Conservation (phyloP, 37 sponge, comb jelly and placozoan genomes). For the Lycopodina hypogea region DNA sequence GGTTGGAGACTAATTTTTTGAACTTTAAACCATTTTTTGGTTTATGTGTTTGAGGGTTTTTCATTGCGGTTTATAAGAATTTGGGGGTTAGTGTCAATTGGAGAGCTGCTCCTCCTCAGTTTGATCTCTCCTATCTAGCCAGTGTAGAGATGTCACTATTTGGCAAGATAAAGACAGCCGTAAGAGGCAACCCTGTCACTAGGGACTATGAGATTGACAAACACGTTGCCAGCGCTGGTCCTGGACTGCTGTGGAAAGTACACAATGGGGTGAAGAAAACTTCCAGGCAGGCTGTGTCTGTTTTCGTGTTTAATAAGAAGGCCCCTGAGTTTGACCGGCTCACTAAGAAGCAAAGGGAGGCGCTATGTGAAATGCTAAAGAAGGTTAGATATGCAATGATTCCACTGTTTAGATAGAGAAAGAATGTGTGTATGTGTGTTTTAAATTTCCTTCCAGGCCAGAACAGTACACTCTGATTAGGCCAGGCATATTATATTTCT, state of each 20-base stretch:
- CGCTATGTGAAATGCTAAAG: constrained; percentile 53
- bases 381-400: background rate
- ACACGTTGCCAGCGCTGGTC: constrained; percentile 82
- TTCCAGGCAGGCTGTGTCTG: constrained; percentile 69
- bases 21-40: too few relatives aligned
- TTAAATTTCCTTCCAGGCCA: background rate
- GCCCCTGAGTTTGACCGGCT: constrained; percentile 63
- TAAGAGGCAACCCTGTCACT: constrained; percentile 76
- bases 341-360: constrained; percentile 64
- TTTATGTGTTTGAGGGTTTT: too few relatives aligned
- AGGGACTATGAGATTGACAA: constrained; percentile 73
- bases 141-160: constrained; percentile 75
- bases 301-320: constrained; percentile 76
- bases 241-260: constrained; percentile 76
- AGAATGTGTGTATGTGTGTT: background rate
- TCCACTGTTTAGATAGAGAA: background rate
- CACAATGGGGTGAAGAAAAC: constrained; percentile 57
- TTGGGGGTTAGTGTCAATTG: too few relatives aligned
- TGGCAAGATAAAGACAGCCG: constrained; percentile 67
- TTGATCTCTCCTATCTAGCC: too few relatives aligned
- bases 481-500: background rate
- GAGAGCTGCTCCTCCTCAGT: too few relatives aligned
- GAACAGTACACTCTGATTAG: background rate
- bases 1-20: too few relatives aligned
- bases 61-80: too few relatives aligned